A percentile compares a stretch with the other conserved stretches of the same genome.
These are phyloP conservation scores for Gortyna flavago DNA, from an alignment of 2,888 invertebrate genomes.

Conservation along the genomic window DNA sequence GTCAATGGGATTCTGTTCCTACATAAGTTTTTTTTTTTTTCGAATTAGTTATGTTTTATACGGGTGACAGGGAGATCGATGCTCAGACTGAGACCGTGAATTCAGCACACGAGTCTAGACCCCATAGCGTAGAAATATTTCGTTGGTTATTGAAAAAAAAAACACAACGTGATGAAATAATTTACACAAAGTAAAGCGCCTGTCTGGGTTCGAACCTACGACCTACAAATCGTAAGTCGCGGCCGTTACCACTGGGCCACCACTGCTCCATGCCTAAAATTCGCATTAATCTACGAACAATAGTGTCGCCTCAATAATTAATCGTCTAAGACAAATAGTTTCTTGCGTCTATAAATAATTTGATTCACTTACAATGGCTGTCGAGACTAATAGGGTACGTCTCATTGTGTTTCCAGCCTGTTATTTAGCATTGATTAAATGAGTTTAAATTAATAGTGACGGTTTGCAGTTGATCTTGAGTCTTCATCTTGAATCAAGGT, in stretches of 20 bases:
- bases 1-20: background rate
- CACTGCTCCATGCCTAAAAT: constrained; percentile 2
- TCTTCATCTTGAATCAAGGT: background rate
- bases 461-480: constrained; percentile 23
- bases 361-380: constrained; percentile 52
- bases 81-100: no score
- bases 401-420: constrained; percentile 30
- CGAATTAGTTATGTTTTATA: no score
- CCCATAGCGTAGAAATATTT: no score
- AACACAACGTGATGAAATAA: no score
- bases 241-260: no score
- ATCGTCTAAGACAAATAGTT: constrained; percentile 55
- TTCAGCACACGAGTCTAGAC: no score
- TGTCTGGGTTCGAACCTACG: no score
- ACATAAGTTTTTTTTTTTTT: no score
- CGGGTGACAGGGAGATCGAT: no score
- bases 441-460: constrained; percentile 54
- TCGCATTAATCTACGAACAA: constrained; percentile 40
- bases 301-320: constrained; percentile 35
- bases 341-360: constrained; percentile 44
- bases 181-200: no score
- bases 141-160: no score
- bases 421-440: constrained; percentile 52
- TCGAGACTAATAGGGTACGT: constrained; percentile 12
- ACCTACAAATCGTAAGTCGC: no score